These are phyloP conservation scores for Lepas anatifera DNA, from an alignment of 2,888 invertebrate species.

Conservation along the genomic window DNA sequence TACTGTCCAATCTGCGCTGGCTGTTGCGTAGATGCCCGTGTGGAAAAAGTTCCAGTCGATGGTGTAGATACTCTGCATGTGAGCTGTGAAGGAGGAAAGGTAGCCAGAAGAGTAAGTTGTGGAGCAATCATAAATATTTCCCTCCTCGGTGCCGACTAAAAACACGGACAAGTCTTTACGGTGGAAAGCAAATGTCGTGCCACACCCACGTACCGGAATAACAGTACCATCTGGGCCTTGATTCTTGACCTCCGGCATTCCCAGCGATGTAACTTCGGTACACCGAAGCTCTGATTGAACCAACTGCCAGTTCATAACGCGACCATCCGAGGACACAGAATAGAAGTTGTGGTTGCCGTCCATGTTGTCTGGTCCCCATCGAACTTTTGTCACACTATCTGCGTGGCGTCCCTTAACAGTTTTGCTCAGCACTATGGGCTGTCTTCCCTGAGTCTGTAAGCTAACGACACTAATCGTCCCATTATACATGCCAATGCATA, in stretches of 20 bases:
- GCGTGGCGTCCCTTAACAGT: slow-evolving; percentile 46
- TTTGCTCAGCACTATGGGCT: slow-evolving; percentile 26
- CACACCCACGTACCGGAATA: slow-evolving; percentile 57
- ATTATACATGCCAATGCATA: slow-evolving; percentile 64
- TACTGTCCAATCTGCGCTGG: slow-evolving; percentile 87
- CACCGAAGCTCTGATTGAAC: slow-evolving; percentile 28
- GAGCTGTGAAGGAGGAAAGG: slow-evolving; percentile 40
- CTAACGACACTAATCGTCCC: slow-evolving; percentile 85
- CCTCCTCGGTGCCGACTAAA: slow-evolving; percentile 87
- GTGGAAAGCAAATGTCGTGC: slow-evolving; percentile 78
- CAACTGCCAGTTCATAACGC: slow-evolving; percentile 56
- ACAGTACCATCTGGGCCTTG: slow-evolving; percentile 67
- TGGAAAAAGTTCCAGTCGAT: slow-evolving; percentile 81
- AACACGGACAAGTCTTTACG: slow-evolving; percentile 66
- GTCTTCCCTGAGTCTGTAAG: slow-evolving; percentile 45
- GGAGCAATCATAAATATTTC: slow-evolving; percentile 74
- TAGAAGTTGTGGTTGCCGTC: slow-evolving; percentile 88
- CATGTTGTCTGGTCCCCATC: slow-evolving; percentile 48
- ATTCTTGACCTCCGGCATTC: slow-evolving; percentile 50
- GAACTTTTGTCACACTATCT: neutral
- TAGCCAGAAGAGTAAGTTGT: neutral
- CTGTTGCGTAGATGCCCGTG: slow-evolving; percentile 78
- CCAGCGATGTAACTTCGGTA: slow-evolving; percentile 40
- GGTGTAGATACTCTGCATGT: slow-evolving; percentile 80
- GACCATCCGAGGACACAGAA: slow-evolving; percentile 79